Evolutionary conservation across 1,140 invertebrate species (phyloP), one percentile per base, ranked within the genome.

Genomic region (Lepidurus packardi): DNA sequence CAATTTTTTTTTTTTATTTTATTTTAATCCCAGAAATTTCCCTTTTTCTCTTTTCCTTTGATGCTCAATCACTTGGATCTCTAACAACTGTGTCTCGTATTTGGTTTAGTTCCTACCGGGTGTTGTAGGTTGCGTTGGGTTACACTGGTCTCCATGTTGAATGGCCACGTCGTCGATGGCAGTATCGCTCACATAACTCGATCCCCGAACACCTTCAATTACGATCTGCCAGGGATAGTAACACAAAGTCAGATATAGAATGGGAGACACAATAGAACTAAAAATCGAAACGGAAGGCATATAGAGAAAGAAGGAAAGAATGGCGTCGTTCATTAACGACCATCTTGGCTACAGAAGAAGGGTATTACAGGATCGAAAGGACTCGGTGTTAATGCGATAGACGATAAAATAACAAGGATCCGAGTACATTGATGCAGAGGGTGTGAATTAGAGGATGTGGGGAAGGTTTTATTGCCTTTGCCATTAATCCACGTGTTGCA

Each of bases 81-180:
- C 34, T 65, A n/a, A 65, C 13, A n/a, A 16, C 53, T 1, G 21
- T 65, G 5, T n/a, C 53, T n/a, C 21, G 16, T 11, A 65, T n/a
- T 65, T 34, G 5, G 8, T 65, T 65, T 7, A n/a, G 53, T 65
- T 13, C 53, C 21, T 65, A 65, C 53, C 21, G 4, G 53, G 53
- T n/a, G 21, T 16, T 4, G 53, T 65, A n/a, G 53, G 53, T 65
- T 65, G 53, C 13, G 78, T 41, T 3, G 21, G 47, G 8, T 65
- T 42, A 65, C 87, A 88, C n/a, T 87, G 83, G 6, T 86, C 84
- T 0, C 86, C 87, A 16, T 80, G 65, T 21, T 74, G 24, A 79
- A 91, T 88, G 13, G 87, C 86, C 0, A 93, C 87, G 82, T 93
- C 92, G 82, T 93, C 92, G 8, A 93, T 87, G 0, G 91, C 92